Conservation (phyloP, 2,797 vertebrate species). For the Chelon labrosus region DNA sequence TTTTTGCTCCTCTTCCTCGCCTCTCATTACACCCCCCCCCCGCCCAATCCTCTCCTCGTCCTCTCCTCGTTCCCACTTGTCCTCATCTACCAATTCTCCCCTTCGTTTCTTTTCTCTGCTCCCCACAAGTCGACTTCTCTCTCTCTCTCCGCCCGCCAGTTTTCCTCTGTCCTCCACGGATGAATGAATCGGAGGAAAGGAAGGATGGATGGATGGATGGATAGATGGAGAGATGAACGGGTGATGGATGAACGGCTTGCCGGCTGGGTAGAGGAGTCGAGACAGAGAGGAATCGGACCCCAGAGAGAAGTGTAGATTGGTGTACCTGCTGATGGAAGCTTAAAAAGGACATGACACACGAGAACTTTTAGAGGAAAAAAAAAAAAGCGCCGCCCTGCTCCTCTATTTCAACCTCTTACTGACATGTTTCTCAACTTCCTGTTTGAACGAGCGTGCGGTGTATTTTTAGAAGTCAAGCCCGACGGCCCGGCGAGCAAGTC, state of each 20-base stretch:
- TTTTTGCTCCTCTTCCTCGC: conserved; percentile 16
- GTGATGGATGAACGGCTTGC: conserved; percentile 72
- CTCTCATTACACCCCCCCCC: conserved; percentile 4
- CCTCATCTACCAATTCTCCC: conserved; percentile 10
- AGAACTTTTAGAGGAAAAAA: conserved; percentile 51
- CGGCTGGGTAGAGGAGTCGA: conserved; percentile 41
- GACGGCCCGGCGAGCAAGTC: conserved; percentile 9
- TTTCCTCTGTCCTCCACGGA: conserved; percentile 63
- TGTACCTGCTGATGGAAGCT: conserved; percentile 78
- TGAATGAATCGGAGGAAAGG: conserved; percentile 56
- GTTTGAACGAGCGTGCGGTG: conserved; percentile 8
- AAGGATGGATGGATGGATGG: conserved; percentile 48
- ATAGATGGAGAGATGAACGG: conserved; percentile 53
- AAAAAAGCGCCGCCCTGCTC: conserved; percentile 1
- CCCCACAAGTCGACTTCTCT: conserved; percentile 34
- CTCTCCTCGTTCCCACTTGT: conserved; percentile 16
- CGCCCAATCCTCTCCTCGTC: neutral
- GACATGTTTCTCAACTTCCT: conserved; percentile 19
- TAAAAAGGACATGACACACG: conserved; percentile 72
- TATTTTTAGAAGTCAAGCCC: conserved; percentile 38
- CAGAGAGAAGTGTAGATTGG: conserved; percentile 60
- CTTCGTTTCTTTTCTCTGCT: conserved; percentile 1
- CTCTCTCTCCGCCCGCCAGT: conserved; percentile 25
- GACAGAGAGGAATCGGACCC: conserved; percentile 68
- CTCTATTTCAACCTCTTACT: conserved; percentile 41